These are phyloP conservation scores for Propithecus coquereli DNA, from an alignment of 2,113 vertebrate genomes.

Conservation along the genomic window DNA sequence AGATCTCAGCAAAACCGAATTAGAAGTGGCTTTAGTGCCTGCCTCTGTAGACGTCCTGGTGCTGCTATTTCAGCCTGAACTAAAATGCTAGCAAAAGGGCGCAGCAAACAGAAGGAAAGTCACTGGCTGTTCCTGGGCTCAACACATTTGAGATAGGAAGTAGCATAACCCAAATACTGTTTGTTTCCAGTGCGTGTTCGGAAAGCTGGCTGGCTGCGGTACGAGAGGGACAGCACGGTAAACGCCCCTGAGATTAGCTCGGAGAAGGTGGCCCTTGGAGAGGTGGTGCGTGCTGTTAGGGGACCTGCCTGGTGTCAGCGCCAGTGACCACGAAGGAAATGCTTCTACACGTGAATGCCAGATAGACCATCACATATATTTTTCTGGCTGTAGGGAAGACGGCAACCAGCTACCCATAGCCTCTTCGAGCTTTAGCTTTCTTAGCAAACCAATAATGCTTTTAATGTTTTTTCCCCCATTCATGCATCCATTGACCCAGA, in stretches of 20 bases:
- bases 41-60: too few relatives aligned
- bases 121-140: not conserved
- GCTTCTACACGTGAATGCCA: fast-evolving
- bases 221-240: fast-evolving
- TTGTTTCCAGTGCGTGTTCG: not conserved
- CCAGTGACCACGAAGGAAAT: not conserved
- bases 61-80: not conserved
- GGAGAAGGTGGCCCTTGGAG: not conserved
- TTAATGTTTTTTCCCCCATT: not conserved
- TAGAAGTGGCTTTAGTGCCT: not conserved
- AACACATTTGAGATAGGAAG: not conserved
- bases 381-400: not conserved
- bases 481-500: not conserved
- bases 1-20: not conserved
- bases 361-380: fast-evolving
- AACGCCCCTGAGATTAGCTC: not conserved
- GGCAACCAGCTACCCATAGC: not conserved
- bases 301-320: too few relatives aligned
- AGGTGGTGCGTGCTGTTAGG: not conserved
- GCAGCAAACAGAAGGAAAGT: not conserved
- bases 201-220: not conserved
- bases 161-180: not conserved
- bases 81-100: not conserved
- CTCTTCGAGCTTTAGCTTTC: not conserved
- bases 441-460: not conserved